phyloP scores from a whole-genome alignment of 2,113 vertebrate genomes.

The Lipophrys pholis region DNA sequence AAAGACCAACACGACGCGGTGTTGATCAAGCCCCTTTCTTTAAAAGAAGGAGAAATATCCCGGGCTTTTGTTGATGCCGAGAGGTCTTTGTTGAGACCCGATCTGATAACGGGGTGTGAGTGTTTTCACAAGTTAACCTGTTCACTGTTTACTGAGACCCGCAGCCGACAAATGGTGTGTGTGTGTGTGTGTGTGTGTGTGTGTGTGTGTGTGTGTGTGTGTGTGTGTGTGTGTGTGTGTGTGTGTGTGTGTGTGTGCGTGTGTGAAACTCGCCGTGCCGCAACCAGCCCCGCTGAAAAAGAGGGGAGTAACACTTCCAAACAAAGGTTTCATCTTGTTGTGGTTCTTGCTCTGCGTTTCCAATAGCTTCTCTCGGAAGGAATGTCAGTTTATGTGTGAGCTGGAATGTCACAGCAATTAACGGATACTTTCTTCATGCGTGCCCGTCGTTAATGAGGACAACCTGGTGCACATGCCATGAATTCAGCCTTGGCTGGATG shows the following conservation, averaged over 20 bases:
- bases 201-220: slow-evolving; percentile 50
- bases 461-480: slow-evolving; percentile 47
- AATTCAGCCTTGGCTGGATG: slow-evolving; percentile 40
- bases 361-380: slow-evolving; percentile 39
- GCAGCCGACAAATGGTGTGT: slow-evolving; percentile 41
- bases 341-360: slow-evolving; percentile 39
- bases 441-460: slow-evolving; percentile 70
- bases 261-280: slow-evolving; percentile 45
- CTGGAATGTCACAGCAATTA: slow-evolving; percentile 61
- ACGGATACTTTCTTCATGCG: slow-evolving; percentile 59
- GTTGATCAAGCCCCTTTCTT: slow-evolving; percentile 48
- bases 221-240: slow-evolving; percentile 50
- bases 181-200: slow-evolving; percentile 50
- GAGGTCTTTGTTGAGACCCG: slow-evolving; percentile 66
- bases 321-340: slow-evolving; percentile 49
- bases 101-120: slow-evolving; percentile 74
- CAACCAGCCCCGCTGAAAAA: slow-evolving; percentile 16
- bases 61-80: slow-evolving; percentile 54
- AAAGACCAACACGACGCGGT: slow-evolving; percentile 50
- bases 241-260: slow-evolving; percentile 51
- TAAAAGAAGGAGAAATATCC: slow-evolving; percentile 46
- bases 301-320: slow-evolving; percentile 39
- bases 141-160: slow-evolving; percentile 53
- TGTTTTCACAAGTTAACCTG: slow-evolving; percentile 60
- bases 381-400: slow-evolving; percentile 55